Percentiles rank a stretch among this genome's conserved stretches.
Evolutionary conservation across 1,140 invertebrate genomes (phyloP).

Genomic region (Acromyrmex charruanus): DNA sequence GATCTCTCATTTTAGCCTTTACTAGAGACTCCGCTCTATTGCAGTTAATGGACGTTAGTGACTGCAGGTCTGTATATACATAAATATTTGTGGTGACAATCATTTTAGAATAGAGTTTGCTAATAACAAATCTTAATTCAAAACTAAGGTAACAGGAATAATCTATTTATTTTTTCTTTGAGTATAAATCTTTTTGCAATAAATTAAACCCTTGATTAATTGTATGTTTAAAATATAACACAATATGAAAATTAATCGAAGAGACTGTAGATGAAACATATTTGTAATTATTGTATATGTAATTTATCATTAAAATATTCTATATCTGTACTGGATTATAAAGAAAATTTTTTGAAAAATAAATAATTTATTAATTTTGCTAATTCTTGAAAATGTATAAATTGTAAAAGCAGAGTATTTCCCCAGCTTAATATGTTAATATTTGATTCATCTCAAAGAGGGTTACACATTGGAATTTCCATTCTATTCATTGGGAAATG

Average conservation of each 20-base stretch:
- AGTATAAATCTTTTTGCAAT: background rate
- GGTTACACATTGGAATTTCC: slow-evolving; percentile 6
- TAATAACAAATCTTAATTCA: background rate
- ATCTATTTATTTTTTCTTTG: background rate
- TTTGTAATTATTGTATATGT: too few species aligned
- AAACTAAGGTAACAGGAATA: background rate
- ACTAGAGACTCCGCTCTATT: background rate
- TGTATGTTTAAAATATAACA: background rate
- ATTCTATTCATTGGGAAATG: background rate
- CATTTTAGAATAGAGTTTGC: slow-evolving; percentile 20
- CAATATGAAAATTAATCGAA: slow-evolving; percentile 22
- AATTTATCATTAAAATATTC: background rate
- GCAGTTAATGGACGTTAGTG: slow-evolving; percentile 37
- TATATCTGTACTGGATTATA: background rate
- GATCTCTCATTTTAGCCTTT: slow-evolving; percentile 18
- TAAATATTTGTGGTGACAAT: slow-evolving; percentile 17
- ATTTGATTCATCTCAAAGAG: background rate
- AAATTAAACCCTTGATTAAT: background rate
- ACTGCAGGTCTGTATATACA: slow-evolving; percentile 25
- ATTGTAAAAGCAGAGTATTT: background rate
- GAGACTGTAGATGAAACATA: background rate
- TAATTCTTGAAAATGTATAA: background rate
- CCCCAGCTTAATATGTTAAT: background rate
- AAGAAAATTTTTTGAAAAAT: background rate
- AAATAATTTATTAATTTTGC: slow-evolving; percentile 9